Evolutionary conservation across 2,888 invertebrate genomes (phyloP).

Genomic region (Drosophila lacicola): DNA sequence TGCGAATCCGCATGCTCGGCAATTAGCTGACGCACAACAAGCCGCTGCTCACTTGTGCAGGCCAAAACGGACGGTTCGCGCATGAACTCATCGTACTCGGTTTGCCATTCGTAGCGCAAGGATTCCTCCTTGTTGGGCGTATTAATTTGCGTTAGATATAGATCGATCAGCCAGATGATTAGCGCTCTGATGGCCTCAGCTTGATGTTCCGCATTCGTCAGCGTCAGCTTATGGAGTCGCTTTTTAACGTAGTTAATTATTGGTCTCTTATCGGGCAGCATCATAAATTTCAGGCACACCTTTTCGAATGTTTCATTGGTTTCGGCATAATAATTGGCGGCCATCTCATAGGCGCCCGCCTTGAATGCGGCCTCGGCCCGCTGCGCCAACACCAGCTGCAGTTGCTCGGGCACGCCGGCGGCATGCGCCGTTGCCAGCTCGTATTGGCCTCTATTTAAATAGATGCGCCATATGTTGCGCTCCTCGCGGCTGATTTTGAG

Average conservation of each 20-base stretch:
- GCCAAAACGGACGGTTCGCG: conserved; percentile 90
- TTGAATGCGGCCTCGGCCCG: conserved; percentile 95
- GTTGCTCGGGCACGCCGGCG: conserved; percentile 91
- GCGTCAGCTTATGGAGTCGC: conserved; percentile 89
- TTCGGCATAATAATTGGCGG: conserved; percentile 95
- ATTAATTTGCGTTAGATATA: conserved; percentile 96
- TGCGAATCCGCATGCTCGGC: conserved; percentile 97
- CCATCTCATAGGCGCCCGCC: conserved; percentile 91
- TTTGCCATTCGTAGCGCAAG: conserved; percentile 88
- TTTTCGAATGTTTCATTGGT: conserved; percentile 97
- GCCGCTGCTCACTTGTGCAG: conserved; percentile 92
- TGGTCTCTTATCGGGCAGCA: conserved; percentile 91
- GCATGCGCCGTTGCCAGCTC: conserved; percentile 94
- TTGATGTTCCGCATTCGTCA: conserved; percentile 86
- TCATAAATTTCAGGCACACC: conserved; percentile 93
- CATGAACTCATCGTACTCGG: conserved; percentile 92
- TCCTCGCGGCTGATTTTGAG: conserved; percentile 94
- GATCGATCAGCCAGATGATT: conserved; percentile 97
- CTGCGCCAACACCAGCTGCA: conserved; percentile 93
- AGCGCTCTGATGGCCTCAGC: conserved; percentile 96
- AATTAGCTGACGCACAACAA: conserved; percentile 95
- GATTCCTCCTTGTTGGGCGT: conserved; percentile 64
- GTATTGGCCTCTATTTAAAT: conserved; percentile 93
- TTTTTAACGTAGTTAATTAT: conserved; percentile 94
- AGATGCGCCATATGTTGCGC: conserved; percentile 94